Conservation (phyloP, 2,888 invertebrate genomes). For the Orchesella flavescens region DNA sequence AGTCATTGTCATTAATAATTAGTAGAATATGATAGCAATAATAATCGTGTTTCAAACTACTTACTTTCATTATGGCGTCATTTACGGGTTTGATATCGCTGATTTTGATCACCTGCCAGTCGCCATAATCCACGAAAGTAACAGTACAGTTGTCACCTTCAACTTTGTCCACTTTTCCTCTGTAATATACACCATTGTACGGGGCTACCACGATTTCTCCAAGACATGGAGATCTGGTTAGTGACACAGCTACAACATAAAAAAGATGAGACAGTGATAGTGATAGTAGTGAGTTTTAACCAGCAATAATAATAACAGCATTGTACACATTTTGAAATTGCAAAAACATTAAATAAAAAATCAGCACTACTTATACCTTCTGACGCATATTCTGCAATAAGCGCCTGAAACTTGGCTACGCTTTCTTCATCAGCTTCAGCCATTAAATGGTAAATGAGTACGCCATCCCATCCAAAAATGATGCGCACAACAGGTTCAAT, state of each 20-base stretch:
- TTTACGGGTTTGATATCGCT: conserved; percentile 22
- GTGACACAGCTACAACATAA: conserved; percentile 5
- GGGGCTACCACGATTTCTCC: conserved; percentile 65
- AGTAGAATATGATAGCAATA: background rate
- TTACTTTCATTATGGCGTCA: conserved; percentile 61
- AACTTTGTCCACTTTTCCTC: conserved; percentile 47
- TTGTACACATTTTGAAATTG: no score
- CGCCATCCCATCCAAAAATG: no score
- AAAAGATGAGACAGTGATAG: background rate
- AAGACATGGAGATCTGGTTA: conserved; percentile 37
- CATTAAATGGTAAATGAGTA: conserved; percentile 6
- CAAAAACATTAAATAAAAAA: no score
- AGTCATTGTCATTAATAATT: background rate
- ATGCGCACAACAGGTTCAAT: conserved; percentile 20
- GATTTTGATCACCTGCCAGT: conserved; percentile 21
- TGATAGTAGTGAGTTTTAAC: background rate
- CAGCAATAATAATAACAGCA: background rate
- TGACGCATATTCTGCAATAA: background rate
- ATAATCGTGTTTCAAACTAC: background rate
- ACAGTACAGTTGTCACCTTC: conserved; percentile 19
- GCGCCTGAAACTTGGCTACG: background rate
- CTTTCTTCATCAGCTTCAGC: conserved; percentile 30
- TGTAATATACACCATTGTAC: conserved; percentile 56
- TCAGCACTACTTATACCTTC: no score
- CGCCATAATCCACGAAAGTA: conserved; percentile 67